Evolutionary conservation across 2,888 invertebrate genomes (phyloP).

Genomic region (Notodonta dromedarius): DNA sequence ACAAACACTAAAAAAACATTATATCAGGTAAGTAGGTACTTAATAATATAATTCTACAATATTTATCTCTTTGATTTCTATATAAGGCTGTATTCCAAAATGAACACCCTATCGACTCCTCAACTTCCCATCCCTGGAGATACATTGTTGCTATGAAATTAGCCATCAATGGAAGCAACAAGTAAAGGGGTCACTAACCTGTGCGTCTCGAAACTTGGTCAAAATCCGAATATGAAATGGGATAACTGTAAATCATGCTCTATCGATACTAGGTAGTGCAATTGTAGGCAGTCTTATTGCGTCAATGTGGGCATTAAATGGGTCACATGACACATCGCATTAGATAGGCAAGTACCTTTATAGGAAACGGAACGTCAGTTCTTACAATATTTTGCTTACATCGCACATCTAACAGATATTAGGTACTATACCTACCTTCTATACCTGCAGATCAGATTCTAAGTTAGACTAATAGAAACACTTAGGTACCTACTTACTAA

Average conservation of each 20-base stretch:
- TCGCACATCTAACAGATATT: too few relatives aligned
- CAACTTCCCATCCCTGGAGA: neutral
- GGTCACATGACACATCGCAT: neutral
- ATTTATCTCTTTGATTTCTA: too few relatives aligned
- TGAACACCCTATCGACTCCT: neutral
- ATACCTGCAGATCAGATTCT: too few relatives aligned
- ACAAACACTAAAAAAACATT: too few relatives aligned
- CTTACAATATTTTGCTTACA: too few relatives aligned
- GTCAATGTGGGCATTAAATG: neutral
- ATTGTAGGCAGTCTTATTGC: neutral
- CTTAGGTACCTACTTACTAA: too few relatives aligned
- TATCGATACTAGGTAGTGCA: neutral
- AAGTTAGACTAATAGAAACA: too few relatives aligned
- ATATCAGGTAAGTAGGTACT: too few relatives aligned
- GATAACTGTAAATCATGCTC: neutral
- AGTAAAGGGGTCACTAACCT: neutral
- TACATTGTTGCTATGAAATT: conserved; percentile 3
- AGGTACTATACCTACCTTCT: too few relatives aligned
- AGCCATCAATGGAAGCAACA: neutral
- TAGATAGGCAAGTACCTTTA: too few relatives aligned
- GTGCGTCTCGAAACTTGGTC: neutral
- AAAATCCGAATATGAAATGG: conserved; percentile 1
- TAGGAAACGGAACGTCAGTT: too few relatives aligned
- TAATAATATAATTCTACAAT: too few relatives aligned
- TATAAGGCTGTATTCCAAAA: neutral